Percentiles rank a stretch among this genome's conserved stretches.
phyloP scores from a whole-genome alignment of 23 tunicate species.

The Corella eumyota region DNA sequence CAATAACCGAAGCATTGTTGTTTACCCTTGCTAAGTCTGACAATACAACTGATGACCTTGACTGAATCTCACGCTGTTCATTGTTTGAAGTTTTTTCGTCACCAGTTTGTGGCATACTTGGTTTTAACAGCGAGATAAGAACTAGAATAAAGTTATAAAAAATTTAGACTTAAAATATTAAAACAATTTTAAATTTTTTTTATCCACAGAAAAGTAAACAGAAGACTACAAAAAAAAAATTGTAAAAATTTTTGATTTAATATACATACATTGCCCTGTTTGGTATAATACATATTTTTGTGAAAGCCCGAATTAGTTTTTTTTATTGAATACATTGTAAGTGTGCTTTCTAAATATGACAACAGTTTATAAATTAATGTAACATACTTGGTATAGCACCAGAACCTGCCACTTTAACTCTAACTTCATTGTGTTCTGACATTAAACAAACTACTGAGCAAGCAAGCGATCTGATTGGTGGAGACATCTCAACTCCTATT shows the following conservation, averaged over 20 bases:
- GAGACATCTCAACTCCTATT: slow-evolving; percentile 2
- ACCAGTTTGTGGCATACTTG: background rate
- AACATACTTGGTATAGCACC: slow-evolving; percentile 78
- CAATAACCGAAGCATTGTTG: slow-evolving; percentile 49
- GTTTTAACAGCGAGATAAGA: slow-evolving; percentile 37
- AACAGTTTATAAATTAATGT: too few relatives aligned
- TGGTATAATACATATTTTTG: too few relatives aligned
- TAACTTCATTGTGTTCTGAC: slow-evolving; percentile 54
- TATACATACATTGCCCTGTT: too few relatives aligned
- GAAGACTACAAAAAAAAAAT: too few relatives aligned
- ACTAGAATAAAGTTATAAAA: slow-evolving; percentile 14
- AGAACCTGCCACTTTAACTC: slow-evolving; percentile 32
- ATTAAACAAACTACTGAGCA: slow-evolving; percentile 82
- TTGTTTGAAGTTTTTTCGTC: slow-evolving; percentile 1
- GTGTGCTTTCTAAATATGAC: too few relatives aligned
- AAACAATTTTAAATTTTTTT: too few relatives aligned
- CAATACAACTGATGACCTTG: slow-evolving; percentile 88
- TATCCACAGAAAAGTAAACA: too few relatives aligned
- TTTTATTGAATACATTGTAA: too few relatives aligned
- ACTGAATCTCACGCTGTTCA: slow-evolving; percentile 74
- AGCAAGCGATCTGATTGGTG: slow-evolving; percentile 75
- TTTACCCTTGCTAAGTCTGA: slow-evolving; percentile 69
- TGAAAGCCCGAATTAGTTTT: too few relatives aligned
- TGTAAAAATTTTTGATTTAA: too few relatives aligned
- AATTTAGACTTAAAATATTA: background rate